Evolutionary conservation across 2,113 vertebrate genomes (phyloP), one percentile per base, ranked within the genome.

Genomic region (Neodontobutis hainanensis): DNA sequence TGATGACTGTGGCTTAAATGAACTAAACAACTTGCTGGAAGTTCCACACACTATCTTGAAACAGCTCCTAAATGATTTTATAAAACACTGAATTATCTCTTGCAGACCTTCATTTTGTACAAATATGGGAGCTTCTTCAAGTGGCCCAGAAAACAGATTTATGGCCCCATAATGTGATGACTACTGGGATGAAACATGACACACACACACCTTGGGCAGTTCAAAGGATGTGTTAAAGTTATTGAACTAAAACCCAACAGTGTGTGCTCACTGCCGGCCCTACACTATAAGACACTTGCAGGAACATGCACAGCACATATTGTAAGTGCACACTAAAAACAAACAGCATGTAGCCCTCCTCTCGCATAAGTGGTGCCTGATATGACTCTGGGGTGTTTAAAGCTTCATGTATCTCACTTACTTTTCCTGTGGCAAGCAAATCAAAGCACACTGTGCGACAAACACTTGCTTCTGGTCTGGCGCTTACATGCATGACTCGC

Each of bases 211-310:
- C 59, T 58, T 1, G 0, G 67, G 50, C 35, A 48, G 58, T 48
- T 71, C 45, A 38, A 70, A 47, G 14, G 50, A 65, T 68, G 55
- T 65, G 52, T 67, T 63, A 81, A 82, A 78, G 74, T 78, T 82
- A 81, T 67, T 80, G 78, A 55, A 70, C 61, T 55, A 74, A 79
- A 42, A 62, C 79, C 61, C 36, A 5, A 62, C 74, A 57, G 45
- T 76, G 58, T 55, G 47, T 44, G 55, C 56, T 63, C 76, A 83
- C 64, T 77, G 19, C 19, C 1, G 19, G 19, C 19, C 19, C 19
- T 27, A 40, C 38, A 40, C 2, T 40, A 40, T 1, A 5, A 56
- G 11, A 49, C 36, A 61, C 45, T 14, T 5, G 36, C 15, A 38
- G 36, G 40, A 36, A 66, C 19, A 82, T 40, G 43, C 12, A 46